Evolutionary conservation across 2,797 vertebrate species (phyloP), one percentile per base, ranked within the genome.

Genomic region (Ispidina picta): DNA sequence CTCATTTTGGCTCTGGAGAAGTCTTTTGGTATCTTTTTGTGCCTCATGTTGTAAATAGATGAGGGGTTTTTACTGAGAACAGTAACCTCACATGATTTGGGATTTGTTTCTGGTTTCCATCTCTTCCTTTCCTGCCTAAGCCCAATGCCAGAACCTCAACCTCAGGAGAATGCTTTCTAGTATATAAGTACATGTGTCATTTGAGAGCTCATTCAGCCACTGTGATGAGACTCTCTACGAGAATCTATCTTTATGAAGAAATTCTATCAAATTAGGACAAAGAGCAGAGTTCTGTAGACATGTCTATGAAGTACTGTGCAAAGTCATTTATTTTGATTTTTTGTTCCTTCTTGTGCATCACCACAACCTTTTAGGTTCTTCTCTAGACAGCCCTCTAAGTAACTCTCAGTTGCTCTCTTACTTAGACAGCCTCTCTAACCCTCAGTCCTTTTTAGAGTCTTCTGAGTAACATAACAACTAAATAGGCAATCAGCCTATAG

Each of bases 21-120:
- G 19, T 29, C 56, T 10, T 76, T 79, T 86, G 39, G 14, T 82
- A 78, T 94, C 49, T 91, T 76, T 91, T 81, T 87, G 49, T 87
- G 19, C 62, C 35, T 95, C 5, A 5, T 83, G 72, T 69, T 74
- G 44, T 88, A 93, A 96, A 91, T 90, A 73, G 72, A 70, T 44
- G 29, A 92, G 60, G 58, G 8, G 77, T 83, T 83, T 81, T 78
- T 43, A 63, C 79, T 71, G 37, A 82, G 51, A 83, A 18, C 54
- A 63, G 51, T 85, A 93, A 82, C 58, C 52, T 90, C 80, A 92
- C 49, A 81, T 54, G 49, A 90, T 89, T 89, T 26, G 3, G 51
- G 33, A 55, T 14, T 90, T 44, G 25, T 89, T 89, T 83, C 31
- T 81, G 8, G 80, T 93, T 79, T 69, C 58, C 54, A 35, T 83